Percentiles rank a stretch among this genome's conserved stretches.
These are phyloP conservation scores for Calcarius lapponicus DNA, from an alignment of 2,797 vertebrate genomes.

Conservation along the genomic window DNA sequence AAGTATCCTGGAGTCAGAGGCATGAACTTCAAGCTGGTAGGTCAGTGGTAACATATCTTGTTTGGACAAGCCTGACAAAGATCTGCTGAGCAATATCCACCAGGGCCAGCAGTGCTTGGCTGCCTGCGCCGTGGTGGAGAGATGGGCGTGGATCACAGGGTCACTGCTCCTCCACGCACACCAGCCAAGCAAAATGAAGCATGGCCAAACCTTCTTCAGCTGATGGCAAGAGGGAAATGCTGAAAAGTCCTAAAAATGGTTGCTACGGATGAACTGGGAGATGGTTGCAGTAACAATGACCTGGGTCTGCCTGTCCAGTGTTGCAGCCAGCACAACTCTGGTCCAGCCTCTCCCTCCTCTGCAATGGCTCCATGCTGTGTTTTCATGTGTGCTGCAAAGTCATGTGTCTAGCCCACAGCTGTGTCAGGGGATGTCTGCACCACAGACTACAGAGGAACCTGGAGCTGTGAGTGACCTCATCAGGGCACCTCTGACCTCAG, in stretches of 20 bases:
- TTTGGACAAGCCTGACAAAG: slow-evolving; percentile 69
- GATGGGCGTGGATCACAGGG: slow-evolving; percentile 34
- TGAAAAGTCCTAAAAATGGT: slow-evolving; percentile 4
- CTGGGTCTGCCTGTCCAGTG: not conserved
- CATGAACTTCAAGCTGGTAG: slow-evolving; percentile 39
- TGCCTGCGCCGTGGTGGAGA: slow-evolving; percentile 11
- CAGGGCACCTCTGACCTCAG: not conserved
- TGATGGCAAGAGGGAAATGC: not conserved
- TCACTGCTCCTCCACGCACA: slow-evolving; percentile 1
- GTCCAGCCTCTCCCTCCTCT: not conserved
- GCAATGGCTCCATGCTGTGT: not conserved
- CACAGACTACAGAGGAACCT: not conserved
- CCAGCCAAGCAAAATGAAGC: slow-evolving; percentile 56
- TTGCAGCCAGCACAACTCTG: not conserved
- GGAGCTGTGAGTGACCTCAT: not conserved
- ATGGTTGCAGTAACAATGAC: not conserved
- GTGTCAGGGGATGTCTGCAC: not conserved
- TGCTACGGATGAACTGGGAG: not conserved
- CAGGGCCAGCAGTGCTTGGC: slow-evolving; percentile 50
- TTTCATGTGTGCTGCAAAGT: not conserved
- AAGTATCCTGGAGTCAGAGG: not conserved
- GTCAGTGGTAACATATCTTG: slow-evolving; percentile 54
- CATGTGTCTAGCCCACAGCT: not conserved
- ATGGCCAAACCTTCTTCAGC: slow-evolving; percentile 42
- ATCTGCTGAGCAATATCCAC: slow-evolving; percentile 67